Evolutionary conservation across 2,888 invertebrate species (phyloP), one percentile per base, ranked within the genome.

Genomic region (Entomobrya multifasciata): DNA sequence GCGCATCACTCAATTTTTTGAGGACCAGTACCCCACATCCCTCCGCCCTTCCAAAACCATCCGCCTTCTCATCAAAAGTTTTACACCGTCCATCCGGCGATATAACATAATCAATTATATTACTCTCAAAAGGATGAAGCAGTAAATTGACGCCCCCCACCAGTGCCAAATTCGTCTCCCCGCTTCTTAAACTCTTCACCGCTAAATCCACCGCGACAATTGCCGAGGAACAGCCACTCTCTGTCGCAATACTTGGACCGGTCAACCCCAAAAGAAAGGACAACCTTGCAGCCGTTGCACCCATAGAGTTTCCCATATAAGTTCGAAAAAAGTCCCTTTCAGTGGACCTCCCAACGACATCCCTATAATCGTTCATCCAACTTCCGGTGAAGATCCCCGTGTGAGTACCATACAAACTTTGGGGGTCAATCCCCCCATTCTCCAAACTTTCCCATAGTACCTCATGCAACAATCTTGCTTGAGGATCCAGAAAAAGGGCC

Each of bases 161-260:
- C 1, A 89, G 8, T 0, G 88, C 88, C 0, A 88, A n/a, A n/a
- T 55, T 57, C 2, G 67, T 83, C 11, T 87, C 88, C 13, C 83
- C 80, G n/a, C 10, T 27, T 17, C 79, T 76, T 8, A 89, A 78
- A 62, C 83, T 85, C 67, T 86, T 79, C 36, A 86, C 80, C 0
- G 88, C 89, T 65, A 86, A 44, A 57, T 89, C 70, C 0, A 89
- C 55, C 15, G 83, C 86, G 6, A 82, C 83, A 15, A 89, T 82
- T n/a, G 88, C 81, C 5, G 89, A 87, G 0, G 86, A 86, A 67
- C 89, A 89, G 1, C 88, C 89, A 20, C 74, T 79, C 44, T 88
- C 88, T 4, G 80, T 81, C 8, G 79, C 72, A 52, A 88, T 55
- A 62, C 72, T 82, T 0, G 87, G 85, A 11, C 89, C 89, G 11